Evolutionary conservation across 2,797 vertebrate species (phyloP), one percentile per base, ranked within the genome.

Genomic region (Champsocephalus gunnari): DNA sequence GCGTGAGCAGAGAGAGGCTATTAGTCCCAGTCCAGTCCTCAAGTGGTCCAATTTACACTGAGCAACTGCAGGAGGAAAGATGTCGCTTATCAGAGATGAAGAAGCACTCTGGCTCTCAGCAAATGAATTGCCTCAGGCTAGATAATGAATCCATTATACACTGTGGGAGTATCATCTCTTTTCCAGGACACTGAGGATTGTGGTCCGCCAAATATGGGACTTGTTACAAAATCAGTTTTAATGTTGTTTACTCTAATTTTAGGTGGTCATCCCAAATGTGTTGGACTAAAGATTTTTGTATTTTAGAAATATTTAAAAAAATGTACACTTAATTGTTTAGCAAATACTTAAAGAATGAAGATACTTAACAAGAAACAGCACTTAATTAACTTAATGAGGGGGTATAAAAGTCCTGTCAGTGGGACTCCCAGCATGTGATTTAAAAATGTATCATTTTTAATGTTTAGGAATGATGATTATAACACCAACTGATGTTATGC

Each of bases 31-130:
- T 66, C 66, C 57, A 63, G 56, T 79, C 60, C 71, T 84, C 55
- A 65, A 86, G 73, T 80, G 81, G 80, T 76, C 66, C 71, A 83
- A 80, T 81, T 87, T 81, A 77, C 50, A 80, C 55, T 55, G 74
- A 77, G 57, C 47, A 78, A 60, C 43, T 32, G 14, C 61, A 66
- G 24, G 70, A 72, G 62, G 62, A 81, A 77, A 64, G 53, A 70
- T 67, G 54, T 56, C 10, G 17, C 77, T 81, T 79, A 71, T 80
- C 73, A 73, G 76, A 79, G 58, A 82, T 55, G 71, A 86, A 77
- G 77, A 71, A 51, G 53, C 54, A 0, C 1, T 3, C 54, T 73
- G 60, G 55, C 64, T 78, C 21, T 82, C 59, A 77, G 56, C 71
- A 75, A 74, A 75, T 79, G n/a, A 83, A 80, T 51, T 56, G 71